These are phyloP conservation scores for Marmota monax DNA, from an alignment of 2,113 vertebrate species.

Conservation along the genomic window DNA sequence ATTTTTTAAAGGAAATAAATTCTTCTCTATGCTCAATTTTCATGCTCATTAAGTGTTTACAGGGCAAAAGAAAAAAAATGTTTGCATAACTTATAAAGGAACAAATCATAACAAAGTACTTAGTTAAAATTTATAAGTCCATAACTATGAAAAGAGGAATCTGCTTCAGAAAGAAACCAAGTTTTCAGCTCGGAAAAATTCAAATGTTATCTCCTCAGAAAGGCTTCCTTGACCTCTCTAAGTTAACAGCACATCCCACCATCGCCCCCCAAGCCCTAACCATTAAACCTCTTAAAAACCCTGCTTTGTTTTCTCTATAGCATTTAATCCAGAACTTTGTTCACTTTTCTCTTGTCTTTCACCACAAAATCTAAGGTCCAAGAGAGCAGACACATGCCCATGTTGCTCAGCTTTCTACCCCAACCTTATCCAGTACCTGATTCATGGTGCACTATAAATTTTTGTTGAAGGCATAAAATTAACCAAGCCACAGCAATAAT, in stretches of 20 bases:
- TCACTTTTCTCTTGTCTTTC: background rate
- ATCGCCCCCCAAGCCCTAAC: too few relatives aligned
- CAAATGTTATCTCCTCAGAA: background rate
- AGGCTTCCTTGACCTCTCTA: background rate
- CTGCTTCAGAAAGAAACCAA: background rate
- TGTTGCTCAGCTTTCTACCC: background rate
- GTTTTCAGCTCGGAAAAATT: background rate
- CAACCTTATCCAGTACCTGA: background rate
- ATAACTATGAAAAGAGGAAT: background rate
- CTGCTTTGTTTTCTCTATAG: background rate
- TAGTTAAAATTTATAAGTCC: background rate
- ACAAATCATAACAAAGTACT: background rate
- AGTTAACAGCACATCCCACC: background rate
- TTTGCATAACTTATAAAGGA: background rate
- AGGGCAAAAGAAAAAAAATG: background rate
- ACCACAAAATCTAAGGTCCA: background rate
- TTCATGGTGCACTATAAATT: background rate
- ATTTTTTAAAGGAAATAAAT: slow-evolving; percentile 37
- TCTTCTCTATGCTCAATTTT: background rate
- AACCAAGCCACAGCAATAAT: background rate
- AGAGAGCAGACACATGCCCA: too few relatives aligned
- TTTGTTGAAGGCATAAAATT: background rate
- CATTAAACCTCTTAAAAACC: background rate
- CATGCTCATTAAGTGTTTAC: background rate
- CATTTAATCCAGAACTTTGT: background rate